Base-by-base conservation (phyloP, 2,797 vertebrate species). In the Masticophis lateralis region DNA sequence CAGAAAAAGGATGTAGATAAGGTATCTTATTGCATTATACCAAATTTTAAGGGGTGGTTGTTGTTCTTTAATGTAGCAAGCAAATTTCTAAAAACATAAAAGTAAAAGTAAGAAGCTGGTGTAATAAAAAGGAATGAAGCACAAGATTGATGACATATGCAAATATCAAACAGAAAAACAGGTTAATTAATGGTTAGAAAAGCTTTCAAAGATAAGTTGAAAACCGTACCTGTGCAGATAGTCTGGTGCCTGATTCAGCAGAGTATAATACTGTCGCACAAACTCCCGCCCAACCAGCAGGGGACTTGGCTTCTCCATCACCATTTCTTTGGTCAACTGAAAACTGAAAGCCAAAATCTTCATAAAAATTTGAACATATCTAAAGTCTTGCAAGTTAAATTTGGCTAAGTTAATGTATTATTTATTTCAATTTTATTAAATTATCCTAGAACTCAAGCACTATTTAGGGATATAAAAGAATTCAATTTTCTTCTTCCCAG, bases 261-360 rank as follows among this genome's bases (percentile, higher is more conserved):
- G 98, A 47, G 99, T 99, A 97, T 99, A 99, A 96, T 99, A 99
- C 98, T 99, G 99, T 98, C 99, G 98, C 98, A 99, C 99, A 94
- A 99, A 99, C 97, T 99, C 99, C 98, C 99, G 99, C 99, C 99
- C 99, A 98, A 99, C 99, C 98, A 99, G 99, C 99, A 99, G 99
- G 99, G 99, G 99, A 99, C 99, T 99, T 98, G 99, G 99, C 99
- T 99, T 99, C 99, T 99, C 99, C 99, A 99, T 99, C 98, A 99
- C 99, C 99, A 99, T 99, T 98, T 99, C 99, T 99, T 99, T 99
- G 99, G 99, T 99, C 98, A 98, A 97, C 98, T 98, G 98, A 98
- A 99, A 98, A 98, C 98, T 98, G 93, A 27, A 88, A 7, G 86
- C 5, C 61, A 86, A 94, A 93, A 92, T 56, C 47, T 91, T 56